Percentiles rank a stretch among this genome's conserved stretches.
phyloP scores from a whole-genome alignment of 2,797 vertebrate genomes.

The Falco berigora region DNA sequence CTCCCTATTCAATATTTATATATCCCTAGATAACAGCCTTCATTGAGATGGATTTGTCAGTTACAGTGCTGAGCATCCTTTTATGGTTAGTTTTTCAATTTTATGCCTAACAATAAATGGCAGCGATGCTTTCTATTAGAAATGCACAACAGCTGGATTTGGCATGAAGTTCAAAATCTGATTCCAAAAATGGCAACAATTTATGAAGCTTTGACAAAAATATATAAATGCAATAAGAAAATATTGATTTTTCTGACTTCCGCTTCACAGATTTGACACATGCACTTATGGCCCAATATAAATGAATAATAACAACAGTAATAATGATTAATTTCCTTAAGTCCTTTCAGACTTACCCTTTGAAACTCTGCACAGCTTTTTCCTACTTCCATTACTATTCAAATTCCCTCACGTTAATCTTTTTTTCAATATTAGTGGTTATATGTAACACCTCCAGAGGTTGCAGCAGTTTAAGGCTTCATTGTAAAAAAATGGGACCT shows the following conservation, averaged over 20 bases:
- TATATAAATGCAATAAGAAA: conserved; percentile 41
- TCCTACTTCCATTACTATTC: background rate
- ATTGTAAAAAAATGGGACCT: background rate
- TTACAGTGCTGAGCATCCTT: conserved; percentile 40
- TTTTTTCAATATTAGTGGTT: background rate
- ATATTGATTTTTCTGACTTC: conserved; percentile 53
- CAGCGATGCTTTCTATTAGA: background rate
- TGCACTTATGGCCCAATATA: conserved; percentile 38
- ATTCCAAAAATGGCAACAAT: conserved; percentile 40
- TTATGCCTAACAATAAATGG: conserved; percentile 55
- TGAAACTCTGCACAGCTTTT: background rate
- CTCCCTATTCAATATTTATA: conserved; percentile 46
- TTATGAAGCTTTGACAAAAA: conserved; percentile 50
- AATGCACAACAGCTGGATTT: conserved; percentile 49
- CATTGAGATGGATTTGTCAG: conserved; percentile 45
- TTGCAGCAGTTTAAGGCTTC: background rate
- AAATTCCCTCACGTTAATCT: background rate
- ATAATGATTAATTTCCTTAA: conserved; percentile 21
- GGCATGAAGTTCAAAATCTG: conserved; percentile 21
- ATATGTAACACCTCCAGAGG: background rate
- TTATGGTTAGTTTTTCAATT: conserved; percentile 55
- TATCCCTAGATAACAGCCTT: conserved; percentile 42
- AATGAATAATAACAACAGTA: conserved; percentile 39
- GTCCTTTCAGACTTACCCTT: background rate
- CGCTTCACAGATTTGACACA: background rate